These are phyloP conservation scores for Gymnodraco acuticeps DNA, from an alignment of 2,797 vertebrate genomes.

Conservation along the genomic window DNA sequence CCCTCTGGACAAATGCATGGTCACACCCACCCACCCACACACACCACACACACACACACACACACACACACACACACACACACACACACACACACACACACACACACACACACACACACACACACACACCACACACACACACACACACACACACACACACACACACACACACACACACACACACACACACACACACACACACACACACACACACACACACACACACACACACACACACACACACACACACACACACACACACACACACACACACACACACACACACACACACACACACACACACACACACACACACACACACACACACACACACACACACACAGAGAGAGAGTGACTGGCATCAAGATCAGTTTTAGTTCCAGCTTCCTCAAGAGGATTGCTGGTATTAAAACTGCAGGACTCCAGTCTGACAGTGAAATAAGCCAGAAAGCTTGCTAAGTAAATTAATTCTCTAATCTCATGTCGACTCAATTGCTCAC, in stretches of 20 bases:
- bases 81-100: background rate
- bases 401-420: conserved; percentile 43
- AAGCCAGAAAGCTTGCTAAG: conserved; percentile 22
- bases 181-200: background rate
- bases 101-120: background rate
- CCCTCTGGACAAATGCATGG: conserved; percentile 36
- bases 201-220: background rate
- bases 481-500: conserved; percentile 9
- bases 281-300: background rate
- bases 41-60: background rate
- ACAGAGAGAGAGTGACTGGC: conserved; percentile 7
- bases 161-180: background rate
- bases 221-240: background rate
- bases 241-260: background rate
- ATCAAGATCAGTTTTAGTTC: conserved; percentile 46
- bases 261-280: background rate
- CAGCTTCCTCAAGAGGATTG: conserved; percentile 27
- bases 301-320: background rate
- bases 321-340: background rate
- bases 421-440: conserved; percentile 34
- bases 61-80: background rate
- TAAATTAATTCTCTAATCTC: conserved; percentile 34
- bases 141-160: background rate
- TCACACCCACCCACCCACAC: background rate
- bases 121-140: background rate